Conservation (phyloP, 1,140 invertebrate genomes). For the Hydropsyche tenuis region DNA sequence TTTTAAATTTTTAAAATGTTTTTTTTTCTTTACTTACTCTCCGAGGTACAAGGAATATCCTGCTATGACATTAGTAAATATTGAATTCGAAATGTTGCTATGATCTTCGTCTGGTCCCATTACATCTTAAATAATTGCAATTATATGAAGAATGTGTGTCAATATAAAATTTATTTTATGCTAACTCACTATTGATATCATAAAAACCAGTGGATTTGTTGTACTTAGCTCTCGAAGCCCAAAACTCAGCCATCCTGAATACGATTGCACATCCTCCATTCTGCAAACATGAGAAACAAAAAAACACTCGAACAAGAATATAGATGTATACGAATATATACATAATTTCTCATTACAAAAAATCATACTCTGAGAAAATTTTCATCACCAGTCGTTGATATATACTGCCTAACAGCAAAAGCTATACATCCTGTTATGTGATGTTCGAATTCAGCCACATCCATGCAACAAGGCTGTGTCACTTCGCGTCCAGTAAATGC, state of each 20-base stretch:
- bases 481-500: constrained; percentile 65
- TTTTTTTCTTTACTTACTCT: constrained; percentile 53
- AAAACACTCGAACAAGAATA: background rate
- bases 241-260: constrained; percentile 64
- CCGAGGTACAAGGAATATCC: constrained; percentile 64
- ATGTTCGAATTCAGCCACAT: constrained; percentile 63
- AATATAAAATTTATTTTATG: too few species aligned
- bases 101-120: constrained; percentile 70
- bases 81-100: constrained; percentile 62
- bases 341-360: background rate
- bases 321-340: too few species aligned
- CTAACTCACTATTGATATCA: constrained; percentile 59
- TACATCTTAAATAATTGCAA: constrained; percentile 54
- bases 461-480: constrained; percentile 65
- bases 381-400: constrained; percentile 60
- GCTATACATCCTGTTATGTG: constrained; percentile 64
- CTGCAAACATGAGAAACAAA: constrained; percentile 51
- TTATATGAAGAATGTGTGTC: background rate
- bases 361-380: constrained; percentile 58
- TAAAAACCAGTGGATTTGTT: constrained; percentile 59
- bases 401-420: constrained; percentile 62
- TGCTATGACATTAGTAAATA: constrained; percentile 65
- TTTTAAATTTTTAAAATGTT: constrained; percentile 30
- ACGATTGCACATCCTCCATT: constrained; percentile 63
- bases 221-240: constrained; percentile 61